Conservation (phyloP, 1,140 invertebrate species). For the Halesus radiatus region DNA sequence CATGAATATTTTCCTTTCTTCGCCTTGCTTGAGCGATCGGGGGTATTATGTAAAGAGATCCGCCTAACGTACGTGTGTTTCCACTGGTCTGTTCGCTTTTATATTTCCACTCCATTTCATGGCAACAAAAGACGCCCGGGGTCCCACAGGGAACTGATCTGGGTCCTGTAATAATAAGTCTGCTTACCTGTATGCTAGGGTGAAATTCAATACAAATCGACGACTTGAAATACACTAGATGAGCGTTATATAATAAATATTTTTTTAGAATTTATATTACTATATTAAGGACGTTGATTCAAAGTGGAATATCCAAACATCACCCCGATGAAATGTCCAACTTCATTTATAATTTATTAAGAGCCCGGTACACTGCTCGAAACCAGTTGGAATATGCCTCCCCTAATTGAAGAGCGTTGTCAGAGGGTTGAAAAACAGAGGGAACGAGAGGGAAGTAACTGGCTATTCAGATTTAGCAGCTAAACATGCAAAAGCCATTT, state of each 20-base stretch:
- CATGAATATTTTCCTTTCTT: neutral
- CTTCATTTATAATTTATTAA: too few relatives aligned
- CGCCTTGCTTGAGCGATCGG: neutral
- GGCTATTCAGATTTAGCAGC: too few relatives aligned
- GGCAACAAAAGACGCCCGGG: constrained; percentile 8
- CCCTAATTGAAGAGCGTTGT: neutral
- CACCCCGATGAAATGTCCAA: too few relatives aligned
- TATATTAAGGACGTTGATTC: too few relatives aligned
- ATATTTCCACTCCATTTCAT: constrained; percentile 24
- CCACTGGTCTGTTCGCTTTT: constrained; percentile 23
- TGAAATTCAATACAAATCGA: neutral
- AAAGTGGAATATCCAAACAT: too few relatives aligned
- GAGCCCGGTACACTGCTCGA: too few relatives aligned
- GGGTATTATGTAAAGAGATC: constrained; percentile 19
- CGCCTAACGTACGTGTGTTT: neutral
- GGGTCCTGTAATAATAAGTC: constrained; percentile 14
- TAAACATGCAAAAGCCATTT: too few relatives aligned
- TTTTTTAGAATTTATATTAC: too few relatives aligned
- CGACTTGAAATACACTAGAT: too few relatives aligned
- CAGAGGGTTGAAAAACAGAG: neutral
- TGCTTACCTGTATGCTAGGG: constrained; percentile 13
- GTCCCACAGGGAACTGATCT: constrained; percentile 2
- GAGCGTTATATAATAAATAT: too few relatives aligned
- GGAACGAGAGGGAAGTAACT: too few relatives aligned
- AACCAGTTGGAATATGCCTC: too few relatives aligned